Evolutionary conservation across 2,113 vertebrate genomes (phyloP), one percentile per base, ranked within the genome.

Genomic region (Arenaria interpres): DNA sequence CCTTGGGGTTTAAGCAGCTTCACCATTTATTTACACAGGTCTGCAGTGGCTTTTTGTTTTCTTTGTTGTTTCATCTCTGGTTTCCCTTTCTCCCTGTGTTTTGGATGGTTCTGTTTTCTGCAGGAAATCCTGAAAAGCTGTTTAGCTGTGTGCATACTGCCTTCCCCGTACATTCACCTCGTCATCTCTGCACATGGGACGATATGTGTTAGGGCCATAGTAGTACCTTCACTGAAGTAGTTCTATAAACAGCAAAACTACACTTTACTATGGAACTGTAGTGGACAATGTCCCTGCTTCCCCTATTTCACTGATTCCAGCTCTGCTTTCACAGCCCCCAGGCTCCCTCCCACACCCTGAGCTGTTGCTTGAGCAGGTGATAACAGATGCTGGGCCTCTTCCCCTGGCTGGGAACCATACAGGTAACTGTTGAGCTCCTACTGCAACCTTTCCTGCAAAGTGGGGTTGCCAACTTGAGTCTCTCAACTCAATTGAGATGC

Each of bases 1-100:
- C 83, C 68, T 73, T 14, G 3, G 72, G 63, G n/a, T 88, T 93
- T 95, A 84, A 93, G 68, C 54, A 67, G 83, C 79, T 94, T 95
- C 67, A 12, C 41, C 54, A 48, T 57, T 94, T 94, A 69, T 93
- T 95, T 92, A 83, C 45, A 57, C 30, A 95, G 79, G 88, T 94
- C 81, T 75, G 37, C 12, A 10, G 87, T 35, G 14, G 63, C 79
- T 83, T 92, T 93, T 88, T 91, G 64, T 91, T 94, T 89, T 87
- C 54, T 80, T 88, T 93, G 39, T 69, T 96, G 67, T 88, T 93
- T 90, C 56, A 39, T 85, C 59, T 74, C 35, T 82, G 67, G 33
- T 41, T 71, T 24, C 2, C 5, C 21, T 8, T 30, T 14, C 21
- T 35, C 3, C 0, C 46, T 11, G 48, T 56, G 53, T 85, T 91